phyloP scores from a whole-genome alignment of 2,888 invertebrate genomes.

The Anthrax anthrax region DNA sequence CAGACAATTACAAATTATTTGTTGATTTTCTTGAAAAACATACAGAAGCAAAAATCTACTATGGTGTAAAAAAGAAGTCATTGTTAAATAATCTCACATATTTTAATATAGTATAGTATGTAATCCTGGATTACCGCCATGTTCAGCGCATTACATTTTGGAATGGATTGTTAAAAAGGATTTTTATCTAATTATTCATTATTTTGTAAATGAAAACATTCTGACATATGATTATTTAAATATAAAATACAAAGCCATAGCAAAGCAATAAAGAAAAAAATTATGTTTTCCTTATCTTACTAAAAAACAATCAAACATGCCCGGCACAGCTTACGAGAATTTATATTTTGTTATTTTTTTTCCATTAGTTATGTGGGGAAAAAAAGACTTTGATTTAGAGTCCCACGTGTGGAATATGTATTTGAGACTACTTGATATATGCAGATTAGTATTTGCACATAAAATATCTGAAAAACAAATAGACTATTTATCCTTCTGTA shows the following conservation, averaged over 20 bases:
- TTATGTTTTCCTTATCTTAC: constrained; percentile 8
- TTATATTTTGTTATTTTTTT: neutral
- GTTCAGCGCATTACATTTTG: constrained; percentile 7
- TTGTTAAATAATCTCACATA: constrained; percentile 6
- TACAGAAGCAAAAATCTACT: no score
- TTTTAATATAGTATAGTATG: constrained; percentile 8
- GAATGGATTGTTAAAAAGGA: constrained; percentile 1
- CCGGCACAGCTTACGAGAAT: neutral
- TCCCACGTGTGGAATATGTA: constrained; percentile 1
- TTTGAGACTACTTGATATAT: neutral
- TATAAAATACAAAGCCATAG: constrained; percentile 7
- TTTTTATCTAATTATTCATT: no score
- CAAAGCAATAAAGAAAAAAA: constrained; percentile 7
- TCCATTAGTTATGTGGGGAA: neutral
- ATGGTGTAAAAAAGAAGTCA: constrained; percentile 2
- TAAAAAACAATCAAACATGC: neutral
- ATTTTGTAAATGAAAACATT: no score
- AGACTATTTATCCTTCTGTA: neutral
- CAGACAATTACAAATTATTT: no score
- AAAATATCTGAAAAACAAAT: neutral
- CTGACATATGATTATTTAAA: constrained; percentile 1
- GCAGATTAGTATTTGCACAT: neutral
- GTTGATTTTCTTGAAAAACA: no score
- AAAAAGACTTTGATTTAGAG: neutral
- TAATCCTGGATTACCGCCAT: constrained; percentile 7